phyloP scores from a whole-genome alignment of 2,888 invertebrate genomes.

The Drosophila siamana region DNA sequence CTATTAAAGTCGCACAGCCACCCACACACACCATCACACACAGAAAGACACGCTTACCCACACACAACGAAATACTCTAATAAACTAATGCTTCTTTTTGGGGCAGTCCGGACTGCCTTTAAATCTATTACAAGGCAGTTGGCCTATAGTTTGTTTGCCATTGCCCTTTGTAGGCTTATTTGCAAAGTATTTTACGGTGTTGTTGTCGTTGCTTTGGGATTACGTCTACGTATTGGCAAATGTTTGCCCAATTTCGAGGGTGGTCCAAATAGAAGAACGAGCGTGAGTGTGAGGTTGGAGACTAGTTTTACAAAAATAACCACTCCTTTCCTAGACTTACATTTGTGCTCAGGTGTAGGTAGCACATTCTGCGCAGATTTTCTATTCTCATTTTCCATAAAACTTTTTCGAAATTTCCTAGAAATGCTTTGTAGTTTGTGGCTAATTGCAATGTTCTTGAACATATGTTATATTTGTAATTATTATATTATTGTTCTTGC shows the following conservation, averaged over 20 bases:
- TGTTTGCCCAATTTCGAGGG: slow-evolving; percentile 25
- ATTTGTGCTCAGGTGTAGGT: slow-evolving; percentile 39
- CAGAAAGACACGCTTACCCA: slow-evolving; percentile 1
- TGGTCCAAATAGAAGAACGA: neutral
- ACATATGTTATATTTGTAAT: too few relatives aligned
- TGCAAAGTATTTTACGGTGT: slow-evolving; percentile 66
- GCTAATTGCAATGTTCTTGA: slow-evolving; percentile 21
- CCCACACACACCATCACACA: slow-evolving; percentile 24
- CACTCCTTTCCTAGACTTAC: neutral
- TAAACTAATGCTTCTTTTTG: slow-evolving; percentile 71
- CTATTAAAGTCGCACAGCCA: slow-evolving; percentile 65
- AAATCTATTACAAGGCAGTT: slow-evolving; percentile 73
- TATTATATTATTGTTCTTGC: too few relatives aligned
- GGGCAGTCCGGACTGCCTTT: slow-evolving; percentile 48
- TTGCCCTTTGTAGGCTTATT: slow-evolving; percentile 56
- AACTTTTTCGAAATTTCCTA: neutral
- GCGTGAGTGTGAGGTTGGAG: neutral
- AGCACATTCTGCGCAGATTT: slow-evolving; percentile 20
- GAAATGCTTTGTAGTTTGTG: slow-evolving; percentile 7
- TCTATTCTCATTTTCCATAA: slow-evolving; percentile 21
- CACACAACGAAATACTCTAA: slow-evolving; percentile 54
- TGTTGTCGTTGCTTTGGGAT: slow-evolving; percentile 50
- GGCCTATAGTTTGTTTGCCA: slow-evolving; percentile 45
- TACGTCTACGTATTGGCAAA: slow-evolving; percentile 34
- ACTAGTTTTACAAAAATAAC: slow-evolving; percentile 7